phyloP scores from a whole-genome alignment of 1,140 invertebrate species.

The Plodia interpunctella region DNA sequence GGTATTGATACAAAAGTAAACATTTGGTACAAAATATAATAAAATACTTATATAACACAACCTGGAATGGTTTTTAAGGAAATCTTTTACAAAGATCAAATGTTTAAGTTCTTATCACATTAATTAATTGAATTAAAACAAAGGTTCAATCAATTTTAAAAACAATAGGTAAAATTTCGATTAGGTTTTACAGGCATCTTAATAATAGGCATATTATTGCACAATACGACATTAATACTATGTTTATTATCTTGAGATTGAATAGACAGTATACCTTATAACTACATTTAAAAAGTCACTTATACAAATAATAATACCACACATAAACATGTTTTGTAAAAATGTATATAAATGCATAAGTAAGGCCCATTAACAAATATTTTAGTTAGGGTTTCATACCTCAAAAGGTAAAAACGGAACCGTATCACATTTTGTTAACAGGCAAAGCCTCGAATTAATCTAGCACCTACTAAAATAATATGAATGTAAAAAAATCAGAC shows the following conservation, averaged over 20 bases:
- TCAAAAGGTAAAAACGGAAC: background rate
- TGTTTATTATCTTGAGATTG: conserved; percentile 17
- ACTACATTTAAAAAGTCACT: background rate
- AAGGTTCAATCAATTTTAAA: conserved; percentile 12
- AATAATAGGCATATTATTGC: conserved; percentile 23
- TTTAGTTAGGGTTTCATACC: background rate
- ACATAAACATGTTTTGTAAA: background rate
- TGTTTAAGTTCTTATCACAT: conserved; percentile 4
- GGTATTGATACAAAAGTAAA: conserved; percentile 26
- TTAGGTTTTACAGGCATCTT: background rate
- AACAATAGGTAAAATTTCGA: background rate
- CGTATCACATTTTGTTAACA: background rate
- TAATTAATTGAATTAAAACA: conserved; percentile 4
- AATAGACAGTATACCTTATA: conserved; percentile 8
- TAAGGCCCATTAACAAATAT: conserved; percentile 2
- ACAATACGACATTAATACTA: conserved; percentile 20
- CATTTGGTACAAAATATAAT: conserved; percentile 17
- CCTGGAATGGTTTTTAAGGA: conserved; percentile 51
- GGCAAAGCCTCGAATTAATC: background rate
- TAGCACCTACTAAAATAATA: background rate
- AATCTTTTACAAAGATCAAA: conserved; percentile 40
- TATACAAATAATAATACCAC: background rate
- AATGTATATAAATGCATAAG: background rate
- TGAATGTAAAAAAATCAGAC: background rate
- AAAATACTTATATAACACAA: conserved; percentile 31